phyloP scores from a whole-genome alignment of 2,888 invertebrate genomes.

The Pomacea canaliculata region DNA sequence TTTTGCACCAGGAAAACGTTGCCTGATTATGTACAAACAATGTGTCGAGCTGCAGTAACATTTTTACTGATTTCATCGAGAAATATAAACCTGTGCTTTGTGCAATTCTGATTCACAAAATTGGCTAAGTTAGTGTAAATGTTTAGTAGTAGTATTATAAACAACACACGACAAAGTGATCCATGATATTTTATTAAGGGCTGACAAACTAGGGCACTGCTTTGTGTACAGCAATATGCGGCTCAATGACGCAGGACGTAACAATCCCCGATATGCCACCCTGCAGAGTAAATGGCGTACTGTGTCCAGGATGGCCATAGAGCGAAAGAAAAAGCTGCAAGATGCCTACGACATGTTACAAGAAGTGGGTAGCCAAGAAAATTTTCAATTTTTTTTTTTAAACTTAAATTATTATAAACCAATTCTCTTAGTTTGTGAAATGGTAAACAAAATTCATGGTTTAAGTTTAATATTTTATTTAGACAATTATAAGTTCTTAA shows the following conservation, averaged over 20 bases:
- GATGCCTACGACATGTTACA: conserved; percentile 66
- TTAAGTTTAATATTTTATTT: too few relatives aligned
- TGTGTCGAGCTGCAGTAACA: too few relatives aligned
- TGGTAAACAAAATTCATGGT: background rate
- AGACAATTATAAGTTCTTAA: too few relatives aligned
- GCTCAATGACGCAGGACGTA: conserved; percentile 61
- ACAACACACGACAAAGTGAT: too few relatives aligned
- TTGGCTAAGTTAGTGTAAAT: background rate
- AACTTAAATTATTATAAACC: background rate
- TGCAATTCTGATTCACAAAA: background rate
- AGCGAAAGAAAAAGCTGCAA: conserved; percentile 68
- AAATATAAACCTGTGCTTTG: too few relatives aligned
- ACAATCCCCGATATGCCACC: conserved; percentile 61
- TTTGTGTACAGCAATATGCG: conserved; percentile 53
- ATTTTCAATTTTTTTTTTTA: background rate
- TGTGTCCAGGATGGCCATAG: conserved; percentile 68
- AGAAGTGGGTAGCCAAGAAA: conserved; percentile 54
- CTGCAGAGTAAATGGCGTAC: conserved; percentile 67
- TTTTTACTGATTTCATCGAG: too few relatives aligned
- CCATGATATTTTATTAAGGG: too few relatives aligned
- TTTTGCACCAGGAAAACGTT: too few relatives aligned
- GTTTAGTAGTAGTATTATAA: background rate
- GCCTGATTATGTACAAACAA: too few relatives aligned
- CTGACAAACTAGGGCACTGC: too few relatives aligned
- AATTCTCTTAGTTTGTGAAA: background rate